phyloP scores from a whole-genome alignment of 1,140 invertebrate genomes.

The Drosophila repletoides region DNA sequence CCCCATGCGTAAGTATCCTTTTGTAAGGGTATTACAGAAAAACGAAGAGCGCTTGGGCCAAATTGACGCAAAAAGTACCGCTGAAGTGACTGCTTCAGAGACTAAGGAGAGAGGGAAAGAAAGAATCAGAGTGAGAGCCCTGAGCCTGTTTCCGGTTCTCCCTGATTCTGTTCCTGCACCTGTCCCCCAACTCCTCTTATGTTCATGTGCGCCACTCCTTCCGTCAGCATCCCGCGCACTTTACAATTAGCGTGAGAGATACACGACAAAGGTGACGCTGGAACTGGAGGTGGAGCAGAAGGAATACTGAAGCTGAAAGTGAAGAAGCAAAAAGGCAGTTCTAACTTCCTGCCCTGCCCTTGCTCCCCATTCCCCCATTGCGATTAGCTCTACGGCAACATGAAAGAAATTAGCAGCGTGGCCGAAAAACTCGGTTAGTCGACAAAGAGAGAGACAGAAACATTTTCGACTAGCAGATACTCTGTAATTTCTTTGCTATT shows the following conservation, averaged over 20 bases:
- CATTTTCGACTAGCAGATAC: too few relatives aligned
- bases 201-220: too few relatives aligned
- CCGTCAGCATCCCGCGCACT: constrained; percentile 10
- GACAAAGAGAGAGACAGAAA: too few relatives aligned
- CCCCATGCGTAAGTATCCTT: too few relatives aligned
- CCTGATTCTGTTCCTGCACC: not conserved
- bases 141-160: constrained; percentile 1
- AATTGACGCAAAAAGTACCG: constrained; percentile 14
- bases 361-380: not conserved
- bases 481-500: too few relatives aligned
- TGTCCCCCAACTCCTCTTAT: not conserved
- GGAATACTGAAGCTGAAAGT: constrained; percentile 3
- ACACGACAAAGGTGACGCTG: constrained; percentile 51
- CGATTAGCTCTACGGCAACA: constrained; percentile 34
- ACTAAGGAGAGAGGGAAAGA: too few relatives aligned
- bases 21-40: constrained; percentile 4
- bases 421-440: constrained; percentile 59
- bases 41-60: constrained; percentile 21
- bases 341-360: not conserved
- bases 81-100: constrained; percentile 51
- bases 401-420: constrained; percentile 77
- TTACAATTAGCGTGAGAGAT: constrained; percentile 67
- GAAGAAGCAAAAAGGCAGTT: constrained; percentile 28
- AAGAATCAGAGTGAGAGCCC: too few relatives aligned
- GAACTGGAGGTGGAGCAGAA: constrained; percentile 2